These are phyloP conservation scores for Craseonycteris thonglongyai DNA, from an alignment of 2,113 vertebrate species.

Conservation along the genomic window DNA sequence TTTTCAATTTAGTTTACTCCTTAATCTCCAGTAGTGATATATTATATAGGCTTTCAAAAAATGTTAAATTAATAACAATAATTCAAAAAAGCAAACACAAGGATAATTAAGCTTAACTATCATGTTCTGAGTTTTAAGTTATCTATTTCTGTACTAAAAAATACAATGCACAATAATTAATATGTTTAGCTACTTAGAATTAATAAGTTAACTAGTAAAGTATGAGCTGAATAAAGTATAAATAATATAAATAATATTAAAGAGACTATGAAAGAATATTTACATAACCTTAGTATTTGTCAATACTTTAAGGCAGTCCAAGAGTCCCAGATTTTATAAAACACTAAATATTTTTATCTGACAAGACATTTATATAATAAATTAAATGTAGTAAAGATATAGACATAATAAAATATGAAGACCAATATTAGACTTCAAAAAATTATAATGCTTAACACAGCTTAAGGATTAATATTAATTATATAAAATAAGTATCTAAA, in stretches of 20 bases:
- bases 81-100: neutral
- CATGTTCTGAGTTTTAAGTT: neutral
- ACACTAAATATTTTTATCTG: neutral
- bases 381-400: neutral
- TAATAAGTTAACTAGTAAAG: neutral
- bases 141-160: neutral
- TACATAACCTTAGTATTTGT: neutral
- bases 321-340: neutral
- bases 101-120: neutral
- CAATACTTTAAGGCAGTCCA: neutral
- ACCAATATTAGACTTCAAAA: neutral
- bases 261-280: neutral
- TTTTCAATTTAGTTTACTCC: neutral
- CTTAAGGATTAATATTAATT: neutral
- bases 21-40: neutral
- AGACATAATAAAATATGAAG: neutral
- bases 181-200: neutral
- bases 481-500: neutral
- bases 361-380: neutral
- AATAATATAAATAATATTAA: neutral
- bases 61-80: neutral
- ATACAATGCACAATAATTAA: neutral
- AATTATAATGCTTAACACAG: neutral
- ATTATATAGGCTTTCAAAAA: neutral
- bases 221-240: neutral